phyloP scores from a whole-genome alignment of 2,113 vertebrate genomes.

The Platysteira castanea region DNA sequence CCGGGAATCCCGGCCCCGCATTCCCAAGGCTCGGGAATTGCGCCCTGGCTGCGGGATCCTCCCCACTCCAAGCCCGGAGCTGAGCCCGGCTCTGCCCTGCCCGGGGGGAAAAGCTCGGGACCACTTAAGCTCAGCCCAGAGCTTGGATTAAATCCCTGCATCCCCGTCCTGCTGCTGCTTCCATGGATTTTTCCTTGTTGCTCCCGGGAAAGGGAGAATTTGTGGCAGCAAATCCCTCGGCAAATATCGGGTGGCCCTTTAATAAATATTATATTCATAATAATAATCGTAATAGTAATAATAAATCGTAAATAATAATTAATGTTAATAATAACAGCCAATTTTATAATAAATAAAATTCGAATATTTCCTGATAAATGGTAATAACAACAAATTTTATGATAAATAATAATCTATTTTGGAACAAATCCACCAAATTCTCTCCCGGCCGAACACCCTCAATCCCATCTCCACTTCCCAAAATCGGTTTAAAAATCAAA shows the following conservation, averaged over 20 bases:
- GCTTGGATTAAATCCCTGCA: background rate
- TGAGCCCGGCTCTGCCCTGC: background rate
- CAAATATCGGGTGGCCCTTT: too few species aligned
- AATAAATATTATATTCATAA: too few species aligned
- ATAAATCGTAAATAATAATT: too few species aligned
- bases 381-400: background rate
- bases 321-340: too few species aligned
- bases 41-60: background rate
- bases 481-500: background rate
- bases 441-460: background rate
- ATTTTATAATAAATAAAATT: too few species aligned
- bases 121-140: background rate
- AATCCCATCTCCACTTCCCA: background rate
- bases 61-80: background rate
- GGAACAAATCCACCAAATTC: background rate
- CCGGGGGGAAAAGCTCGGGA: background rate
- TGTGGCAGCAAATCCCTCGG: background rate
- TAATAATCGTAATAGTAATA: too few species aligned
- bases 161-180: background rate
- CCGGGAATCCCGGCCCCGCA: fast-evolving
- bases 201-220: background rate
- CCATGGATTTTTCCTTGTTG: background rate
- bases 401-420: too few species aligned
- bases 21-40: background rate
- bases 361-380: too few species aligned